Percentiles rank a stretch among this genome's conserved stretches.
Evolutionary conservation across 2,113 vertebrate species (phyloP).

Genomic region (Macrotis lagotis): DNA sequence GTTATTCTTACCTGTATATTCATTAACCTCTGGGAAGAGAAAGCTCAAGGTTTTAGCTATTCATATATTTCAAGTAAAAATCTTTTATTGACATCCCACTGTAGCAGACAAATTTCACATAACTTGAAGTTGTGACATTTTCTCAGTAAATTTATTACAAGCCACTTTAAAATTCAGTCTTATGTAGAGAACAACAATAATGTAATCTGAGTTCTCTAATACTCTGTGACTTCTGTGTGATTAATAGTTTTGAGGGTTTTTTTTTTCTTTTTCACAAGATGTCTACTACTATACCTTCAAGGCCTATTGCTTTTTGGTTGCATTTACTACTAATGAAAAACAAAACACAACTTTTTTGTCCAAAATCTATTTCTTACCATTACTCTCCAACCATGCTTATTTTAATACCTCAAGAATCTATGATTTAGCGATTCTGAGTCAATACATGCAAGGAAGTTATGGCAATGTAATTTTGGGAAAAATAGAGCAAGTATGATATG

Average conservation of each 20-base stretch:
- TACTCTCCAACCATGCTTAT: background rate
- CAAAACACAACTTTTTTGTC: background rate
- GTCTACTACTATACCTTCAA: background rate
- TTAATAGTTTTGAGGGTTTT: background rate
- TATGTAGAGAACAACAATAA: background rate
- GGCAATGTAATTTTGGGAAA: background rate
- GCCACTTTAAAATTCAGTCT: background rate
- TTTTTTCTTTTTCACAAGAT: background rate
- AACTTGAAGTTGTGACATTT: conserved; percentile 23
- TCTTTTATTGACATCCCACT: background rate
- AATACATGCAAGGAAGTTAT: background rate
- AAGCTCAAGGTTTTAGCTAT: background rate
- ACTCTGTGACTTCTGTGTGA: background rate
- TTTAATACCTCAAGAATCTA: background rate
- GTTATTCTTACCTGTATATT: background rate
- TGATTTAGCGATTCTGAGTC: background rate
- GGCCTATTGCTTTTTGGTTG: background rate
- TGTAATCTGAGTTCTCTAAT: too few relatives aligned
- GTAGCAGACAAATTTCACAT: background rate
- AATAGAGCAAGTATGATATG: background rate
- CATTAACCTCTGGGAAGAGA: background rate
- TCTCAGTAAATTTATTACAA: conserved; percentile 5
- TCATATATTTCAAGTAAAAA: background rate
- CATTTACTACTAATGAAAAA: background rate
- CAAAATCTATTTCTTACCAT: background rate